These are phyloP conservation scores for Anguilla pacifica DNA, from an alignment of 2,797 vertebrate species.

Conservation along the genomic window DNA sequence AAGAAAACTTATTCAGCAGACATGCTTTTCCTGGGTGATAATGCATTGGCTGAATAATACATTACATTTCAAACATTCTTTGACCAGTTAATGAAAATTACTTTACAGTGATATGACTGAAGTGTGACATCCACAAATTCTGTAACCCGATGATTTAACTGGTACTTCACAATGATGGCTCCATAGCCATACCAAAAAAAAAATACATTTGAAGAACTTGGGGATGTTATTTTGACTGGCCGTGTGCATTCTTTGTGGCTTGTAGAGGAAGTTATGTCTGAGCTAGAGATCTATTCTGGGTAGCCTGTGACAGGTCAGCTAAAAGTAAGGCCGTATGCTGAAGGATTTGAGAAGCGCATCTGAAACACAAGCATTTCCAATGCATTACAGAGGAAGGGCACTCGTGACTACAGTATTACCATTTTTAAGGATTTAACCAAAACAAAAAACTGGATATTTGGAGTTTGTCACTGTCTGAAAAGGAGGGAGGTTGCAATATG, in stretches of 20 bases:
- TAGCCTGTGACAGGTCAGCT: not conserved
- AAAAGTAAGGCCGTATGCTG: not conserved
- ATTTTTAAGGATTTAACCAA: not conserved
- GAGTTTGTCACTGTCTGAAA: not conserved
- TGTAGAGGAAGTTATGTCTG: constrained; percentile 18
- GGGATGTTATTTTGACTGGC: not conserved
- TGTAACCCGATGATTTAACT: not conserved
- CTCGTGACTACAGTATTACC: not conserved
- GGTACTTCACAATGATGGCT: not conserved
- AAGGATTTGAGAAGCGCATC: not conserved
- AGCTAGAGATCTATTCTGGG: constrained; percentile 6
- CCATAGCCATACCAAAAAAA: not conserved
- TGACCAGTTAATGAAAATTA: not conserved
- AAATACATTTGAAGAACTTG: not conserved
- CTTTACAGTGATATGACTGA: not conserved
- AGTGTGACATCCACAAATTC: not conserved
- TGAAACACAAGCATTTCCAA: not conserved
- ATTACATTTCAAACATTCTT: not conserved
- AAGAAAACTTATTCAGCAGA: not conserved
- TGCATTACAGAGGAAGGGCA: not conserved
- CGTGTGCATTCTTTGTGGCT: not conserved
- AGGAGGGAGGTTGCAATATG: not conserved
- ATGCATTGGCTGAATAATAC: not conserved
- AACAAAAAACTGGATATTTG: not conserved
- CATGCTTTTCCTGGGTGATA: not conserved